A percentile compares a stretch with the other conserved stretches of the same genome.
Evolutionary conservation across 1,140 invertebrate genomes (phyloP).

Genomic region (Bicyclus anynana): DNA sequence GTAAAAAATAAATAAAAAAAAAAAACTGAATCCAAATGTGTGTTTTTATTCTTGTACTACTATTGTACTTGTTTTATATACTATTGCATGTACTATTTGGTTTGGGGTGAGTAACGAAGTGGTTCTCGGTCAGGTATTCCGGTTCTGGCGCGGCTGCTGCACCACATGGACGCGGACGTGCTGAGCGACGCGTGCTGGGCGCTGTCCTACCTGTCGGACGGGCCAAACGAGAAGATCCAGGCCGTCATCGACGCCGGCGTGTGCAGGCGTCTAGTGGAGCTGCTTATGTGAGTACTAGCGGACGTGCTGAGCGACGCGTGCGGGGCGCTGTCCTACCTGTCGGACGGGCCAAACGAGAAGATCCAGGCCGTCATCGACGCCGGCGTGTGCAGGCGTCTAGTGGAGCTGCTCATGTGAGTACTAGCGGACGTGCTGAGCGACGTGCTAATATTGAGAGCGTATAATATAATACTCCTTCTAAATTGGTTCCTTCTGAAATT

Average conservation of each 20-base stretch:
- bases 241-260: conserved; percentile 98
- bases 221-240: conserved; percentile 99
- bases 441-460: no score
- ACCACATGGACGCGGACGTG: conserved; percentile 94
- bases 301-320: neutral
- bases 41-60: no score
- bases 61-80: no score
- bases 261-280: conserved; percentile 94
- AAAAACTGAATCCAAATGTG: no score
- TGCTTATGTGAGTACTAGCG: conserved; percentile 76
- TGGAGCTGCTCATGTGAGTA: conserved; percentile 85
- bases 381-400: conserved; percentile 94
- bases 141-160: conserved; percentile 91
- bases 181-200: conserved; percentile 98
- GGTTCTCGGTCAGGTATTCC: conserved; percentile 85
- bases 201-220: conserved; percentile 95
- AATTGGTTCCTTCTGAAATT: no score
- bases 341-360: conserved; percentile 98
- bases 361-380: conserved; percentile 98
- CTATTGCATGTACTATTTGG: no score
- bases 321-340: conserved; percentile 84
- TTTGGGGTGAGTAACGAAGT: neutral
- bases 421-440: no score
- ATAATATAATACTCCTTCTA: no score
- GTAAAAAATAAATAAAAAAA: no score